Evolutionary conservation across 1,140 invertebrate genomes (phyloP), one percentile per base, ranked within the genome.

Genomic region (Drosophila murphyi): DNA sequence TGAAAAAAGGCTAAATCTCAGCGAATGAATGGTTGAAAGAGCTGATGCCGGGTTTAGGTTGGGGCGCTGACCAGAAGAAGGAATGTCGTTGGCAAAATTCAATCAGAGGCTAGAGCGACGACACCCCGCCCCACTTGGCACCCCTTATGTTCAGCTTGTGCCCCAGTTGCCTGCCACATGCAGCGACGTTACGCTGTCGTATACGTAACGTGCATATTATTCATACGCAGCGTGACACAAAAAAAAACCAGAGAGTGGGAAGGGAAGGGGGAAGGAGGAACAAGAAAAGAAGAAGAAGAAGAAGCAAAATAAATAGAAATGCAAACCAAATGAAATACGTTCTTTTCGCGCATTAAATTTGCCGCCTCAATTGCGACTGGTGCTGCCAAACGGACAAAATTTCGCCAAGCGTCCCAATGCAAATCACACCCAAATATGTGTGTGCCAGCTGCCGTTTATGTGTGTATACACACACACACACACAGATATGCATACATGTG

Each of bases 191-290:
- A n/a, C 55, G 31, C 55, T 68, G 79, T 55, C 82, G 80, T 80
- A 87, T 88, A 87, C 82, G 68, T 79, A 86, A 72, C 54, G 59
- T 63, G 41, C 64, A 80, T 76, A 89, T 89, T 89, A 88, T 73
- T 89, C 85, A 88, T 88, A 88, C 85, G 85, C 85, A 88, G 85
- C 85, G 81, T 88, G 85, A 76, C 80, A 88, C 45, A 80, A 37
- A 78, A 68, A 72, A 10, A 31, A 56, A 65, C 20, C 20, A 20
- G 20, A 1, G 20, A 20, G 20, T 1, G 20, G 20, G 20, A 12
- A 12, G 12, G 0, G 20, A 2, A 20, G 20, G 20, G 20, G 20
- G 20, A 1, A 39, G 10, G 6, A 3, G 6, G 10, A 34, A 5
- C 34, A n/a, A 59, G 39, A 50, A 57, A 31, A 0, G 12, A 12